These are phyloP conservation scores for Guaruba guarouba DNA, from an alignment of 2,113 vertebrate genomes.

Conservation along the genomic window DNA sequence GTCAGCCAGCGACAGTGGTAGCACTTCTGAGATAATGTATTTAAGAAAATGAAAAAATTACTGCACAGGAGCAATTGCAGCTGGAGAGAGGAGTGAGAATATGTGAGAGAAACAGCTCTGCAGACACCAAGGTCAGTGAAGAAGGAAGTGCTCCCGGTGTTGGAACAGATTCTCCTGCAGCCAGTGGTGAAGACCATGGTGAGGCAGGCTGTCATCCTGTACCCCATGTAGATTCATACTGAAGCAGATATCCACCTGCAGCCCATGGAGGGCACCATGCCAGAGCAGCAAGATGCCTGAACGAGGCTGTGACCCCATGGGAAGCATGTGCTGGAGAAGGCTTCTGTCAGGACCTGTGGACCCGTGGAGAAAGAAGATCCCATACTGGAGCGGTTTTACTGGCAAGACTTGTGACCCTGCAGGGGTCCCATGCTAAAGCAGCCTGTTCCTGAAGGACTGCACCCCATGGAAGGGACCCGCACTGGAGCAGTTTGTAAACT, in stretches of 20 bases:
- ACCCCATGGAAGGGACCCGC: neutral
- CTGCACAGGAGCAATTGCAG: neutral
- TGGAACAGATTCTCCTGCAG: neutral
- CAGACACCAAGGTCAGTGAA: no score
- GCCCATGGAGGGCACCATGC: neutral
- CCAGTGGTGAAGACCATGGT: no score
- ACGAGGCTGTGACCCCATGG: neutral
- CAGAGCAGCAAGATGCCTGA: neutral
- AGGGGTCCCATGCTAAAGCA: neutral
- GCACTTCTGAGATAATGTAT: neutral
- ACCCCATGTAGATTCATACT: no score
- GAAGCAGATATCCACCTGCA: neutral
- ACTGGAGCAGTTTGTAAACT: neutral
- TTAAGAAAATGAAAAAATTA: neutral
- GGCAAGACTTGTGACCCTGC: neutral
- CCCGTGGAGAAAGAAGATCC: neutral
- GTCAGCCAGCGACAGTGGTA: neutral
- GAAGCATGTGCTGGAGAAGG: neutral
- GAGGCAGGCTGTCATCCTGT: neutral
- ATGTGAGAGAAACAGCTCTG: neutral
- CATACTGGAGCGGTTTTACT: neutral
- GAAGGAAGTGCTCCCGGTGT: rapidly evolving
- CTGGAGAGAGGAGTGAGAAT: neutral
- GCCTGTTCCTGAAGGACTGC: neutral
- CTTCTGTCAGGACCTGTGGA: neutral